A percentile compares a stretch with the other conserved stretches of the same genome.
Evolutionary conservation across 2,113 vertebrate species (phyloP).

Genomic region (Blennius ocellaris): DNA sequence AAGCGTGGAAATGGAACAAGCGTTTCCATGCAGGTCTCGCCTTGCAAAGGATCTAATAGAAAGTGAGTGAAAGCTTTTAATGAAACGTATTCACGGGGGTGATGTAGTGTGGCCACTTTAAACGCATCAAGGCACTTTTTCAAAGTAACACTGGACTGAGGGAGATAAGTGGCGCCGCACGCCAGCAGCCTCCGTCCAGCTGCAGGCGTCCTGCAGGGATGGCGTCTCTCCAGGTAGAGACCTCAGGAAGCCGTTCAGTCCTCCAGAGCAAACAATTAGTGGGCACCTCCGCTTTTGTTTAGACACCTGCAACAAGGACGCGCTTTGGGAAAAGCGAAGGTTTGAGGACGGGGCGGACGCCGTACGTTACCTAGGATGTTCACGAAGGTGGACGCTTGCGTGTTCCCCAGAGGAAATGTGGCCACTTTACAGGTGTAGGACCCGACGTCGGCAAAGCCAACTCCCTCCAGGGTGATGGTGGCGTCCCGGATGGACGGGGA

Average conservation of each 20-base stretch:
- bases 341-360: constrained; percentile 24
- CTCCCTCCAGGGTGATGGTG: constrained; percentile 89
- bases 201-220: constrained; percentile 37
- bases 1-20: too few species aligned
- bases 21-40: too few species aligned
- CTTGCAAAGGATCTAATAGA: constrained; percentile 1
- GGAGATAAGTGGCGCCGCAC: constrained; percentile 24
- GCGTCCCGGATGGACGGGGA: constrained; percentile 90
- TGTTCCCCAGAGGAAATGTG: constrained; percentile 95
- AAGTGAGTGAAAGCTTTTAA: constrained; percentile 4
- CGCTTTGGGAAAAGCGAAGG: constrained; percentile 24
- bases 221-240: constrained; percentile 28
- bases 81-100: not conserved
- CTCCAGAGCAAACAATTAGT: constrained; percentile 32
- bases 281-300: constrained; percentile 36
- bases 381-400: constrained; percentile 88
- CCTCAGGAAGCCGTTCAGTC: constrained; percentile 36
- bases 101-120: not conserved
- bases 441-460: constrained; percentile 91
- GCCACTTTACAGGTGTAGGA: constrained; percentile 94
- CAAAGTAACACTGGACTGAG: constrained; percentile 12
- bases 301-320: constrained; percentile 27
- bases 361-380: constrained; percentile 92
- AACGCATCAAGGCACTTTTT: constrained; percentile 15
- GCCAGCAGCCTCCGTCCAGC: constrained; percentile 23